Base-by-base conservation (phyloP, 2,797 vertebrate genomes). In the Decapterus maruadsi region DNA sequence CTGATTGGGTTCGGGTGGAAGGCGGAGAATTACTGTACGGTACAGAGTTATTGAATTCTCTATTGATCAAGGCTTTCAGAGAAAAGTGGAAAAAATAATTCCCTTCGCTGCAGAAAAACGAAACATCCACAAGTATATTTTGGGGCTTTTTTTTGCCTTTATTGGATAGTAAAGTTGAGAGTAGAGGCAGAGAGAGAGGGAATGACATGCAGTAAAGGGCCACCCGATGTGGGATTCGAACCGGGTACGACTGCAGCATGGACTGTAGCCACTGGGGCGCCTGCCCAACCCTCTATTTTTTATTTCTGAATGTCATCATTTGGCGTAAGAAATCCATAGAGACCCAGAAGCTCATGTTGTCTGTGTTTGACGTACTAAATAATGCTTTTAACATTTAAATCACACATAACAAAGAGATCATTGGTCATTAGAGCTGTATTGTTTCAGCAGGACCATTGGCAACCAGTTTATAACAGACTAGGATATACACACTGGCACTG, bases 41-140 rank as follows among this genome's bases (percentile, higher is more conserved):
- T 36, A 43, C 75, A 62, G 63, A 60, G 54, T 70, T 87, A 90
- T 85, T 87, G 78, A 75, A 80, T 88, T 87, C 17, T 73, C 20
- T 84, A 85, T 92, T 71, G 85, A 88, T 87, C 55, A 61, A 45
- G 22, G 66, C 65, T 82, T 54, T 60, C 76, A 59, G 40, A 58
- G 29, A 50, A 81, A 78, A 82, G 60, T 48, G 31, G 22, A 68
- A 75, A 36, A 36, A 8, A 36, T 36, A 8, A 36, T 36, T 36
- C 34, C 34, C 8, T 8, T 36, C 8, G 34, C 34, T 36, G 34
- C 34, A 36, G 8, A 36, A 36, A 36, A 36, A 36, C 7, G 34
- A 36, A 36, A 36, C 7, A 36, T 36, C 8, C 34, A 36, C 34
- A 36, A 26, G 26, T 26, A 26, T 26, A 26, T 26, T 26, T 26